Conservation (phyloP, 2,113 vertebrate species). For the Cochlearius cochlearius region DNA sequence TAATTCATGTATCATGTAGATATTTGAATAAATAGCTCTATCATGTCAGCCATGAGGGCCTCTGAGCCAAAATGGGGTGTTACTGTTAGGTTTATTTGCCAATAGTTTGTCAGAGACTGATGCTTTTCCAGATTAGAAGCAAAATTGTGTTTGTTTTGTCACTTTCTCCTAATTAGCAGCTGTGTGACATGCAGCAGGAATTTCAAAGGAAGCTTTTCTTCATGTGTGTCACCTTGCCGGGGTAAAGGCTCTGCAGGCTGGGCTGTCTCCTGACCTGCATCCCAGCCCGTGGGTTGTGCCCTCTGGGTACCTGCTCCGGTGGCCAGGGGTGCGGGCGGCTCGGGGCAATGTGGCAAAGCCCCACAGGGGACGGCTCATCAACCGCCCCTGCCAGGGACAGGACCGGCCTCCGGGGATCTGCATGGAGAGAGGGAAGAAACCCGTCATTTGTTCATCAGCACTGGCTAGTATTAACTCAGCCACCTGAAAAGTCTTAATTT, state of each 20-base stretch:
- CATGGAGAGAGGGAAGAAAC: not conserved
- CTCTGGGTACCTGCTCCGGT: not conserved
- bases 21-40: not conserved
- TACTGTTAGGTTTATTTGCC: not conserved
- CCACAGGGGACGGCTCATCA: accelerated
- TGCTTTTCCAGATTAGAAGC: conserved; percentile 20
- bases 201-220: not conserved
- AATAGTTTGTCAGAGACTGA: not conserved
- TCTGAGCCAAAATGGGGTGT: not conserved
- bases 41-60: not conserved
- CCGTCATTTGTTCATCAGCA: not conserved
- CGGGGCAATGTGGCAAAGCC: accelerated
- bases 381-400: not conserved
- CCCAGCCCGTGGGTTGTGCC: not conserved
- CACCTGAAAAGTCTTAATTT: not conserved
- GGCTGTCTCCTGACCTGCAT: not conserved
- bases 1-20: not conserved
- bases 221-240: accelerated
- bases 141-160: conserved; percentile 9
- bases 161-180: conserved; percentile 1
- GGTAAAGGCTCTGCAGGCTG: not conserved
- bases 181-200: not conserved
- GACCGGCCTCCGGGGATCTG: not conserved
- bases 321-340: not conserved
- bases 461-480: not conserved